phyloP scores from a whole-genome alignment of 1,140 invertebrate species.

The Zaprionus inermis region DNA sequence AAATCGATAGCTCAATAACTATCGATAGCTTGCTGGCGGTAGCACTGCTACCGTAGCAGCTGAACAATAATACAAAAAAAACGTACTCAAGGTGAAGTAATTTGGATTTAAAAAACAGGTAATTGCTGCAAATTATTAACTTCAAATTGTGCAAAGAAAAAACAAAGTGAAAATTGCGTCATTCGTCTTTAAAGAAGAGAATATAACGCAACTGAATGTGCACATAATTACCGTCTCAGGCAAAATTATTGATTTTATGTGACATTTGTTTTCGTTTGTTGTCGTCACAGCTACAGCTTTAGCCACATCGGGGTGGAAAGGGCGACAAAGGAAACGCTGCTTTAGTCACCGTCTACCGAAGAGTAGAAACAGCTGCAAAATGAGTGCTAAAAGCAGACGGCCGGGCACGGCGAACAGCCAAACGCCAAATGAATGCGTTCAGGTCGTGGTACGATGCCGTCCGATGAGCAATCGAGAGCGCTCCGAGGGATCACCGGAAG shows the following conservation, averaged over 20 bases:
- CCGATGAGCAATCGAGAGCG: conserved; percentile 94
- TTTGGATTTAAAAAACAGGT: conserved; percentile 74
- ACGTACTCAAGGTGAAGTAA: conserved; percentile 75
- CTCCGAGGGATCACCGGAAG: conserved; percentile 88
- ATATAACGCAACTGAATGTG: background rate
- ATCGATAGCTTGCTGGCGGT: conserved; percentile 34
- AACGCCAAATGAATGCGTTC: conserved; percentile 81
- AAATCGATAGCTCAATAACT: conserved; percentile 6
- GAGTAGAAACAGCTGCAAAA: conserved; percentile 32
- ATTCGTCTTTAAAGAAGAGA: conserved; percentile 5
- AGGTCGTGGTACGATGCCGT: conserved; percentile 95
- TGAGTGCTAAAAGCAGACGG: conserved; percentile 73
- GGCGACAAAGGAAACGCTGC: conserved; percentile 46
- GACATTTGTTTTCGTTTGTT: conserved; percentile 71
- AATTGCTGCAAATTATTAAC: conserved; percentile 51
- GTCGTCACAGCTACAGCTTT: conserved; percentile 72
- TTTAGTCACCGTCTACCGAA: conserved; percentile 59
- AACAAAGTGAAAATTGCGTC: conserved; percentile 27
- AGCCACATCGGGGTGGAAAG: conserved; percentile 54
- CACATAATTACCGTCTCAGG: conserved; percentile 30
- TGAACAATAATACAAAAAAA: conserved; percentile 62
- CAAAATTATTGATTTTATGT: conserved; percentile 75
- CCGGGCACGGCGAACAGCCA: conserved; percentile 67
- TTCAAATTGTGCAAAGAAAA: conserved; percentile 12
- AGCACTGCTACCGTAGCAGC: conserved; percentile 21